These are phyloP conservation scores for Colinus virginianus DNA, from an alignment of 2,113 vertebrate species.

Conservation along the genomic window DNA sequence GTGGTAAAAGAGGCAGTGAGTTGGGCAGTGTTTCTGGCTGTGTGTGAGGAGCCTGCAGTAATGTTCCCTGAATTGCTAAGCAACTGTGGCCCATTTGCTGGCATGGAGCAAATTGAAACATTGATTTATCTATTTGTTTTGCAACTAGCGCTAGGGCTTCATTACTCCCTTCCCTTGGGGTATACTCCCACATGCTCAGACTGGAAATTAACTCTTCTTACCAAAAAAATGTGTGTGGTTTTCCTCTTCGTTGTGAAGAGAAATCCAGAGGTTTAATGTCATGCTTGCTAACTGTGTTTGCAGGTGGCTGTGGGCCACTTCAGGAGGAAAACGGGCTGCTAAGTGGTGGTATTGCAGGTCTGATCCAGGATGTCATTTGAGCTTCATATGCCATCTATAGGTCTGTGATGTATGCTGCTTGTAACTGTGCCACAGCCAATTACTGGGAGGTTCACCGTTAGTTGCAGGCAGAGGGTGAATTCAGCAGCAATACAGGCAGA, in stretches of 20 bases:
- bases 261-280: neutral
- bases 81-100: constrained; percentile 54
- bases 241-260: constrained; percentile 24
- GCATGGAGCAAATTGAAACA: constrained; percentile 78
- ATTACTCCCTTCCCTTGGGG: constrained; percentile 62
- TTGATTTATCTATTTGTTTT: constrained; percentile 85
- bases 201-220: constrained; percentile 72
- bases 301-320: rapidly evolving
- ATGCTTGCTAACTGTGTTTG: neutral
- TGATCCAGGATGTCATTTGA: neutral
- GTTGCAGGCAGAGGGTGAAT: neutral
- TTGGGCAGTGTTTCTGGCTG: neutral
- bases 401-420: neutral
- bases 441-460: rapidly evolving
- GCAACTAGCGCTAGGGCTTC: constrained; percentile 69
- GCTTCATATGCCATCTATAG: neutral
- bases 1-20: neutral
- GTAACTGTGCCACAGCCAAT: rapidly evolving
- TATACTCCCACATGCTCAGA: constrained; percentile 9
- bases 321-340: neutral
- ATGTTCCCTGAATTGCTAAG: constrained; percentile 71
- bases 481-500: neutral
- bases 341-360: neutral
- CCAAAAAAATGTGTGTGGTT: neutral
- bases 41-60: neutral